Conservation (phyloP, 2,113 vertebrate genomes). For the Nibea albiflora region DNA sequence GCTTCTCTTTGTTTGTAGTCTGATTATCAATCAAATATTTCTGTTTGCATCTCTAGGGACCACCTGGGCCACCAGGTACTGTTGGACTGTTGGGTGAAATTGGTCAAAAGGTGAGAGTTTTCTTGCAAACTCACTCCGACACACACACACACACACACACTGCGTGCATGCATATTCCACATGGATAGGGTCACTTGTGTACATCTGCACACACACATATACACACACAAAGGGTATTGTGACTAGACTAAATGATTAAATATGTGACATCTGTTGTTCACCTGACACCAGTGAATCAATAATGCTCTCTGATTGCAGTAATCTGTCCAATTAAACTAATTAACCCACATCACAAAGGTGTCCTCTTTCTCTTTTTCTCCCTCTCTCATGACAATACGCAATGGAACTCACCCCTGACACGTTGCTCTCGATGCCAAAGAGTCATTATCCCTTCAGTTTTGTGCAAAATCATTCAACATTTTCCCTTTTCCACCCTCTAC, state of each 20-base stretch:
- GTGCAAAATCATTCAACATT: constrained; percentile 16
- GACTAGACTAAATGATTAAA: constrained; percentile 45
- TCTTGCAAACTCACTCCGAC: neutral
- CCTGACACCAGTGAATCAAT: constrained; percentile 33
- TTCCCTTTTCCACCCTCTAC: neutral
- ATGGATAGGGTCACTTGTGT: neutral
- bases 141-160: neutral
- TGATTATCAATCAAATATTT: constrained; percentile 26
- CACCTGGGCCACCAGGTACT: constrained; percentile 88
- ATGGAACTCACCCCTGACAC: constrained; percentile 20
- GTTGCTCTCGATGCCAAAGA: constrained; percentile 19
- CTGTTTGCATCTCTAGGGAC: constrained; percentile 86
- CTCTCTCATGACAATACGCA: neutral
- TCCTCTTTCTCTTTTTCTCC: neutral
- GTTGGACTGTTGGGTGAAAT: constrained; percentile 91
- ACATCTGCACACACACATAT: constrained; percentile 10
- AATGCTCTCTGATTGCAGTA: constrained; percentile 45
- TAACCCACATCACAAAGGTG: constrained; percentile 8
- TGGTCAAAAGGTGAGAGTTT: constrained; percentile 88
- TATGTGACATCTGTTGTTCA: constrained; percentile 61
- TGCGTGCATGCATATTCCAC: neutral
- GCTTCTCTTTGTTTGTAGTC: neutral
- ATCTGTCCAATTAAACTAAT: constrained; percentile 40
- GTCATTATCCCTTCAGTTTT: constrained; percentile 4
- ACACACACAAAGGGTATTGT: constrained; percentile 10